These are phyloP conservation scores for Epinotia brunnichana DNA, from an alignment of 2,888 invertebrate genomes.

Conservation along the genomic window DNA sequence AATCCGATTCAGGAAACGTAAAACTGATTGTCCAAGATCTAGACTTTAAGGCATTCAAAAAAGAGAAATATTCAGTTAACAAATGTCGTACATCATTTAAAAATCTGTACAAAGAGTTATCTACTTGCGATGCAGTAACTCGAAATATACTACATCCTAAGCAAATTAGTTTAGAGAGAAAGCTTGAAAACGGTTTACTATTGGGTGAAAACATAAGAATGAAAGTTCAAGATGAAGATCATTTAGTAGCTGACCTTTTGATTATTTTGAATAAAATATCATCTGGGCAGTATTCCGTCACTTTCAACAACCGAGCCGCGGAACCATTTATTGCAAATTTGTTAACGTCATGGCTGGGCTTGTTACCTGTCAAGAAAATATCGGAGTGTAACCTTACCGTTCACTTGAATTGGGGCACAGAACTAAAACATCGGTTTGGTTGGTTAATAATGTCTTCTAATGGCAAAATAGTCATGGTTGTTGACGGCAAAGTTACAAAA, in stretches of 20 bases:
- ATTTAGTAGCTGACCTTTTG: conserved; percentile 50
- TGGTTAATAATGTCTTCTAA: conserved; percentile 64
- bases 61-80: conserved; percentile 25
- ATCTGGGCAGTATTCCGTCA: conserved; percentile 60
- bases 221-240: conserved; percentile 49
- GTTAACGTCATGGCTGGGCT: conserved; percentile 50
- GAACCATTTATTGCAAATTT: conserved; percentile 60
- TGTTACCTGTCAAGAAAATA: conserved; percentile 57
- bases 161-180: conserved; percentile 46
- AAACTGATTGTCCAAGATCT: conserved; percentile 56
- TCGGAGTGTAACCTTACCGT: conserved; percentile 61
- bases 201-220: conserved; percentile 53
- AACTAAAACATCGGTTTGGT: conserved; percentile 51
- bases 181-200: conserved; percentile 58
- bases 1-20: conserved; percentile 60
- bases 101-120: conserved; percentile 51
- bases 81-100: conserved; percentile 50
- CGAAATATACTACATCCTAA: conserved; percentile 43
- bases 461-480: conserved; percentile 61
- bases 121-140: conserved; percentile 44
- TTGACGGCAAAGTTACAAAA: conserved; percentile 54
- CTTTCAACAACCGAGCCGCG: conserved; percentile 63
- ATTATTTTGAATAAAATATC: conserved; percentile 53
- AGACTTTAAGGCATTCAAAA: conserved; percentile 43
- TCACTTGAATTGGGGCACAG: conserved; percentile 50